Conservation (phyloP, 1,140 invertebrate species). For the Nilaparvata lugens region DNA sequence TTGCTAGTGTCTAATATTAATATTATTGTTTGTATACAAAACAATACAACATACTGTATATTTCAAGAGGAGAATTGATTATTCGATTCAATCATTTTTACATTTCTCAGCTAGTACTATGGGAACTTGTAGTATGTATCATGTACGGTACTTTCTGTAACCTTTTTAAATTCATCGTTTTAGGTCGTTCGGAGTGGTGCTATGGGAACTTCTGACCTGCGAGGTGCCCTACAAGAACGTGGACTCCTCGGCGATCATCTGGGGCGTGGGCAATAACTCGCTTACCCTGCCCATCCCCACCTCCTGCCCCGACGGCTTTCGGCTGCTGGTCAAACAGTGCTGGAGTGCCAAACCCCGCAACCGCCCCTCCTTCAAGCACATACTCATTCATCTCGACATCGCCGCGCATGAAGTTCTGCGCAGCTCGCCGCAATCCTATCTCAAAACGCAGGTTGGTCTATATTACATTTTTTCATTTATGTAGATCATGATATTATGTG, state of each 20-base stretch:
- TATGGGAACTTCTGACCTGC: conserved; percentile 94
- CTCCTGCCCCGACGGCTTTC: conserved; percentile 78
- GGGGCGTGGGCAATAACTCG: conserved; percentile 91
- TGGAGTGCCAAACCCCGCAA: conserved; percentile 87
- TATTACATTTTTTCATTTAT: too few relatives aligned
- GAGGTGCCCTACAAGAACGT: conserved; percentile 95
- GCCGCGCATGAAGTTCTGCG: conserved; percentile 67
- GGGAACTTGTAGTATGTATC: too few relatives aligned
- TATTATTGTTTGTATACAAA: too few relatives aligned
- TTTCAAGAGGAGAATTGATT: too few relatives aligned
- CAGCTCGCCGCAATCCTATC: conserved; percentile 54
- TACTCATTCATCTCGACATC: conserved; percentile 81
- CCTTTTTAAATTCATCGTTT: conserved; percentile 7
- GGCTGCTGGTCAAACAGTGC: conserved; percentile 83
- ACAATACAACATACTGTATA: too few relatives aligned
- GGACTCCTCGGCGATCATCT: conserved; percentile 94
- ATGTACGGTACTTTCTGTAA: too few relatives aligned
- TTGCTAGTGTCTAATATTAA: too few relatives aligned
- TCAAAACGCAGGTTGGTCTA: conserved; percentile 46
- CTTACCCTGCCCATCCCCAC: conserved; percentile 81
- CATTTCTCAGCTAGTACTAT: too few relatives aligned
- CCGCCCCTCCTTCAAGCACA: conserved; percentile 89
- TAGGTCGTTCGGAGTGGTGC: conserved; percentile 89
- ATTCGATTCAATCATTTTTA: too few relatives aligned
- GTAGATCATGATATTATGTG: neutral